A percentile compares a stretch with the other conserved stretches of the same genome.
Conservation (phyloP, 2,888 invertebrate species). For the Trichopria drosophilae region DNA sequence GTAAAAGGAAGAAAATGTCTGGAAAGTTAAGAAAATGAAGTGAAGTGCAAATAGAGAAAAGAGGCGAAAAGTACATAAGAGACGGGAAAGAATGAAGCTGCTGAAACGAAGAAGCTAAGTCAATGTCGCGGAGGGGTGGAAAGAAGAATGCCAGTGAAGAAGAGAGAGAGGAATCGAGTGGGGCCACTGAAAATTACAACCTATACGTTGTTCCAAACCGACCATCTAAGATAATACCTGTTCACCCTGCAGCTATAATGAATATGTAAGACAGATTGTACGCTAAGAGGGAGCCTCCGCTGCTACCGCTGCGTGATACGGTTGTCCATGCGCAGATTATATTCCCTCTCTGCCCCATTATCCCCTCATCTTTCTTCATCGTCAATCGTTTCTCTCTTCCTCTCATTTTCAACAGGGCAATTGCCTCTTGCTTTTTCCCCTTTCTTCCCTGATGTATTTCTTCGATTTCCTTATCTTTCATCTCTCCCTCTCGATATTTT, state of each 20-base stretch:
- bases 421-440: conserved; percentile 4
- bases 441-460: conserved; percentile 2
- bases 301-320: conserved; percentile 57
- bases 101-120: conserved; percentile 1
- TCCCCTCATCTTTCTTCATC: conserved; percentile 9
- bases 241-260: conserved; percentile 58
- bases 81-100: conserved; percentile 8
- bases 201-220: conserved; percentile 56
- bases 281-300: conserved; percentile 56
- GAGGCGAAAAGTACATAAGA: conserved; percentile 4
- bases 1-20: no score
- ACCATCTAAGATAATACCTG: conserved; percentile 58
- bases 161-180: conserved; percentile 30
- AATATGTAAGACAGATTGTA: conserved; percentile 60
- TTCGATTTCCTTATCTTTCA: conserved; percentile 5
- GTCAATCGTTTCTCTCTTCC: neutral
- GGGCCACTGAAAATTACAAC: conserved; percentile 57
- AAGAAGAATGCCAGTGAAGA: conserved; percentile 6
- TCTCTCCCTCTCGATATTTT: no score
- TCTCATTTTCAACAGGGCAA: no score
- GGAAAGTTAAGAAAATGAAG: no score
- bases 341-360: conserved; percentile 37
- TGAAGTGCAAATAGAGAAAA: no score
- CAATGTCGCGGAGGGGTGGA: conserved; percentile 13
- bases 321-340: conserved; percentile 55